Conservation (phyloP, 2,888 invertebrate species). For the Lepidochrysops patricia region DNA sequence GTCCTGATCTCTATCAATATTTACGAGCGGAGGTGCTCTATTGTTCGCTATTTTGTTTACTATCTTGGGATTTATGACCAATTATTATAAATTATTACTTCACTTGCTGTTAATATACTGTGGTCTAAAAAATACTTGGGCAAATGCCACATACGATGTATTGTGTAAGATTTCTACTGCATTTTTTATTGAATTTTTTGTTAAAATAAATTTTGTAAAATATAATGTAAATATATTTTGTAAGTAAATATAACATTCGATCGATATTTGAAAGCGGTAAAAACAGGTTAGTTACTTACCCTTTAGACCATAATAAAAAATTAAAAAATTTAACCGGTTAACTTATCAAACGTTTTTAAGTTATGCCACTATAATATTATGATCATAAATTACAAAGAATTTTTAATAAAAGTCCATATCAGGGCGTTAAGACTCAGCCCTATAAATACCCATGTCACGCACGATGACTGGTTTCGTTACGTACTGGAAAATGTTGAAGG, state of each 20-base stretch:
- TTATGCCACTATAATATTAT: neutral
- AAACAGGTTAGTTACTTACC: too few species aligned
- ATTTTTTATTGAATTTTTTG: neutral
- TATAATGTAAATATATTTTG: too few species aligned
- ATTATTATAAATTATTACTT: slow-evolving; percentile 4
- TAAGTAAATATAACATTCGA: too few species aligned
- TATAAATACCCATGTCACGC: neutral
- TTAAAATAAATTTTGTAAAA: too few species aligned
- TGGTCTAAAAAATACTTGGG: neutral
- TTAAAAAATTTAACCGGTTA: too few species aligned
- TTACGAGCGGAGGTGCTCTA: slow-evolving; percentile 1
- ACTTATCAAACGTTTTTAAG: neutral
- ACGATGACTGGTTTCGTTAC: neutral
- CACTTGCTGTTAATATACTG: neutral
- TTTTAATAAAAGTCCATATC: neutral
- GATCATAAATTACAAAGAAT: neutral
- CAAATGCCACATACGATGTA: neutral
- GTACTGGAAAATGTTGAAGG: neutral
- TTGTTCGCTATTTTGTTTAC: slow-evolving; percentile 5
- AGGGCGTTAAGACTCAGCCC: neutral
- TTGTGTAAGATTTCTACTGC: neutral
- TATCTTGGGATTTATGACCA: slow-evolving; percentile 9
- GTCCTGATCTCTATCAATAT: neutral
- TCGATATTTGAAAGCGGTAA: too few species aligned
- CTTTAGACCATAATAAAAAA: too few species aligned